Base-by-base conservation (phyloP, 1,140 invertebrate species). In the Ditylenchus dipsaci region DNA sequence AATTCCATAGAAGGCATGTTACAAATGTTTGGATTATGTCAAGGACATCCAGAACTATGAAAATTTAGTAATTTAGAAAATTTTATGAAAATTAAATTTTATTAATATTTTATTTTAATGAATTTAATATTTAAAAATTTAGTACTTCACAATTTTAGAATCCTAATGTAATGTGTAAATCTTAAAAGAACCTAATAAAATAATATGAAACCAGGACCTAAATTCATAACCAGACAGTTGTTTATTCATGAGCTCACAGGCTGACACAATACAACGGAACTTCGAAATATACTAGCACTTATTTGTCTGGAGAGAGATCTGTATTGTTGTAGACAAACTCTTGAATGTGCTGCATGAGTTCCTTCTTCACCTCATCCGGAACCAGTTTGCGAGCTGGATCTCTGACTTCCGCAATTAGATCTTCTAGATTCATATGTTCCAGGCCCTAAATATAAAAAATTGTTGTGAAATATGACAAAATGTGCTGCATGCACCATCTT, bases 1-100 rank as follows among this genome's bases (percentile, higher is more conserved):
- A 79, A 79, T 42, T 63, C 75, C 5, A 71, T 76, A 19, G 75
- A 76, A 49, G 43, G 43, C 11, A 76, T 76, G 76, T 64, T 76
- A 45, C 75, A 76, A 53, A 79, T 79, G 73, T 59, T 76, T 30
- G 75, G 75, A 26, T 33, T 76, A 15, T 76, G 75, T 30, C 73
- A 76, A 58, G 76, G 76, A 17, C 69, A 75, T 26, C 49, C 27
- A n/a, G 68, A 75, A 72, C 33, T 72, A 1, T 70, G 49, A 30
- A 29, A 26, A 59, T 30, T 30, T 59, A 26, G 17, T 59, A 59
- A 26, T 59, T 26, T 26, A 59, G 23, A 11, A 59, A 59, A 26
- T 13, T 59, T 59, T 59, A 59, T 26, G 30, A 13, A 59, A 13
- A 59, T 13, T 59, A 59, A 59, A 26, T 13, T 15, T 59, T 23